Conservation (phyloP, 2,888 invertebrate species). For the Lasius platythorax region DNA sequence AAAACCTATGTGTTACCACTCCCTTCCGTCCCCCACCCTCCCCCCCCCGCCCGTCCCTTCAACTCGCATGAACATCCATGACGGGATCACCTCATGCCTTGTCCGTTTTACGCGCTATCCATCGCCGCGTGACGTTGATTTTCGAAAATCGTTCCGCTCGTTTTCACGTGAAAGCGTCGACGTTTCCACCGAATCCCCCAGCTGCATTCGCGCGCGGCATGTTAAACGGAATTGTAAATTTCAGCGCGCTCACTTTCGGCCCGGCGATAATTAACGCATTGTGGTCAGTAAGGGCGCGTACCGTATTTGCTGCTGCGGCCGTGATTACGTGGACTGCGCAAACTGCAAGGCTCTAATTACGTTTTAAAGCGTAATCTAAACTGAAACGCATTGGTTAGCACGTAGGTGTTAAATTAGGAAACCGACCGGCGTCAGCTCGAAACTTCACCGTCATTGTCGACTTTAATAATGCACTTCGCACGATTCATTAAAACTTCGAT, state of each 20-base stretch:
- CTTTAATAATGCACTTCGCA: conserved; percentile 6
- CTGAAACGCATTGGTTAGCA: conserved; percentile 65
- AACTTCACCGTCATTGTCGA: conserved; percentile 13
- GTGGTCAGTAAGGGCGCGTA: conserved; percentile 33
- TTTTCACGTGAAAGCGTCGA: conserved; percentile 53
- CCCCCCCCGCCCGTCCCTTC: not conserved
- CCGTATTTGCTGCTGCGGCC: conserved; percentile 60
- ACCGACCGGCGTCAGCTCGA: conserved; percentile 37
- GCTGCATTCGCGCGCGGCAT: conserved; percentile 39
- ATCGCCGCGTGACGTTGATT: conserved; percentile 47
- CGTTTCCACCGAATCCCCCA: not conserved
- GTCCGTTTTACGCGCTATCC: conserved; percentile 40
- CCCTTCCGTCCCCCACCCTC: too few relatives aligned
- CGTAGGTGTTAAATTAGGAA: conserved; percentile 64
- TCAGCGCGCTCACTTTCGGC: conserved; percentile 49
- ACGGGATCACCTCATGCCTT: conserved; percentile 35
- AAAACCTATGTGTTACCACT: conserved; percentile 64
- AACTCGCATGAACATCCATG: conserved; percentile 18
- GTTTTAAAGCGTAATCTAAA: conserved; percentile 71
- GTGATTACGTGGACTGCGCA: conserved; percentile 63
- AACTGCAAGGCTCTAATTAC: conserved; percentile 70
- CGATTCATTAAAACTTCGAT: conserved; percentile 8
- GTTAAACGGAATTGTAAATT: conserved; percentile 58
- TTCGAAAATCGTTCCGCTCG: conserved; percentile 53
- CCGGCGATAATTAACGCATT: conserved; percentile 50